A percentile compares a stretch with the other conserved stretches of the same genome.
Conservation (phyloP, 2,888 invertebrate species). For the Drosophila aldrichi region DNA sequence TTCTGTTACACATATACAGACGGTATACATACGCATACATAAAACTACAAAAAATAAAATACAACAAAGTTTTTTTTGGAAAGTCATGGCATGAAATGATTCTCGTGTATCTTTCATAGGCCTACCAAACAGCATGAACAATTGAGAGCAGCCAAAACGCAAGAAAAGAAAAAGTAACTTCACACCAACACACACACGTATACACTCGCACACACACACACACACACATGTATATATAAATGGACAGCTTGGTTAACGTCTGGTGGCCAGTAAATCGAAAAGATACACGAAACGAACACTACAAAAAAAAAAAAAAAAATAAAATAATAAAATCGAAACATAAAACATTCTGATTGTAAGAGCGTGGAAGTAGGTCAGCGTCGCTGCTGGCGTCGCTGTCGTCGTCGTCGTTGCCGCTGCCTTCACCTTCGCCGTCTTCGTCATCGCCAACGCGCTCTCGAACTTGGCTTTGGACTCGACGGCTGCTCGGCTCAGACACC, state of each 20-base stretch:
- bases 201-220: slow-evolving; percentile 26
- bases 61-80: slow-evolving; percentile 53
- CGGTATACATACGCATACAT: slow-evolving; percentile 6
- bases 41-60: slow-evolving; percentile 10
- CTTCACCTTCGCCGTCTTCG: slow-evolving; percentile 29
- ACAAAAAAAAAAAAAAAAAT: slow-evolving; percentile 57
- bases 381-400: slow-evolving; percentile 17
- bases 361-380: slow-evolving; percentile 75
- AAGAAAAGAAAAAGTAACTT: slow-evolving; percentile 79
- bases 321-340: slow-evolving; percentile 82
- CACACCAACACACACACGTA: slow-evolving; percentile 50
- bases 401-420: slow-evolving; percentile 12
- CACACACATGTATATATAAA: slow-evolving; percentile 9
- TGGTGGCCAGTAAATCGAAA: slow-evolving; percentile 71
- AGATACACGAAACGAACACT: slow-evolving; percentile 70
- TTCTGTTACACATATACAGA: slow-evolving; percentile 19
- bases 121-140: slow-evolving; percentile 69
- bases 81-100: slow-evolving; percentile 74
- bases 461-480: slow-evolving; percentile 66
- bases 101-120: slow-evolving; percentile 75
- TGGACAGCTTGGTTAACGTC: slow-evolving; percentile 38
- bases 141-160: slow-evolving; percentile 73
- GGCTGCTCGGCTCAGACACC: slow-evolving; percentile 54
- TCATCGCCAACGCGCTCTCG: slow-evolving; percentile 64
- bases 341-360: slow-evolving; percentile 84